Percentiles rank a stretch among this genome's conserved stretches.
Conservation (phyloP, 2,888 invertebrate species). For the Ichneumon xanthorius region DNA sequence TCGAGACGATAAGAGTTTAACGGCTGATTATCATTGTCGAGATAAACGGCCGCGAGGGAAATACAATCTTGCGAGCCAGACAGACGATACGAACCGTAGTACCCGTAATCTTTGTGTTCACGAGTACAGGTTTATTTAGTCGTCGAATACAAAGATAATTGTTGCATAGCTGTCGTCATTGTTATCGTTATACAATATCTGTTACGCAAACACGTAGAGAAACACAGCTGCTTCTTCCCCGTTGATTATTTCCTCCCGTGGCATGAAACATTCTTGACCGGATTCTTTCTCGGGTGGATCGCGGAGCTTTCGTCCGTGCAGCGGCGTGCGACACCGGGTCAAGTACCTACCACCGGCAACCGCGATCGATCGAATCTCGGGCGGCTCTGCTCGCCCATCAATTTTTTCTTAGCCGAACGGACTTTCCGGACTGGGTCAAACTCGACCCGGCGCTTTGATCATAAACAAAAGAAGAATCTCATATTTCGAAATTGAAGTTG, state of each 20-base stretch:
- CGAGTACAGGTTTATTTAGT: constrained; percentile 37
- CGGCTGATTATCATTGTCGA: constrained; percentile 9
- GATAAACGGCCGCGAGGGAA: background rate
- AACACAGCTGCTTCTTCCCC: background rate
- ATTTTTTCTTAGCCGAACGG: constrained; percentile 13
- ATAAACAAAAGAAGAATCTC: background rate
- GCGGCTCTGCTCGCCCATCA: constrained; percentile 40
- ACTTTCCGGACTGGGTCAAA: constrained; percentile 25
- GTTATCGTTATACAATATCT: background rate
- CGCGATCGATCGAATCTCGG: constrained; percentile 61
- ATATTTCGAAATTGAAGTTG: background rate
- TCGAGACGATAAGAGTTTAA: background rate
- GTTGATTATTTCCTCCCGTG: background rate
- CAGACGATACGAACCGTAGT: background rate
- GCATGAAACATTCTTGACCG: constrained; percentile 63
- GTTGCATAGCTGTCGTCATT: background rate
- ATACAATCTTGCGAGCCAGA: background rate
- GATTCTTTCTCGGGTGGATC: constrained; percentile 42
- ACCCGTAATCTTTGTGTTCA: constrained; percentile 22
- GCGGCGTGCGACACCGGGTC: constrained; percentile 60
- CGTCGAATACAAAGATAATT: constrained; percentile 41
- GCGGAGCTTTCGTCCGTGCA: background rate
- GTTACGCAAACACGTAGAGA: background rate
- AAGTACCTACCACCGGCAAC: constrained; percentile 65
- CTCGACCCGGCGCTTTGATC: background rate